A percentile compares a stretch with the other conserved stretches of the same genome.
These are phyloP conservation scores for Nasonia vitripennis DNA, from an alignment of 1,140 invertebrate genomes.

Conservation along the genomic window DNA sequence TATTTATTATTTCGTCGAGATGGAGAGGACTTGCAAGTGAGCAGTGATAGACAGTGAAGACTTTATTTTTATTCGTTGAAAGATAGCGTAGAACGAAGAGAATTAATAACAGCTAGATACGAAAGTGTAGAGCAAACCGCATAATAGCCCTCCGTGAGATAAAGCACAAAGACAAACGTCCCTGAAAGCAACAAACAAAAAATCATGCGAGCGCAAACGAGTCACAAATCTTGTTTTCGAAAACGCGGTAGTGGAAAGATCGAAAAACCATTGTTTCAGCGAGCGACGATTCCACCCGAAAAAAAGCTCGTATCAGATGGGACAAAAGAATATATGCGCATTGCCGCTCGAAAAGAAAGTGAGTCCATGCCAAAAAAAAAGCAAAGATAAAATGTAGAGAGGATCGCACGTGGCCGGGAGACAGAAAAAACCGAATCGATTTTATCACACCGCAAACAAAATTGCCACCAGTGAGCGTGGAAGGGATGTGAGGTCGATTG, in stretches of 20 bases:
- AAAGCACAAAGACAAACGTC: no score
- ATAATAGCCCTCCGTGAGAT: no score
- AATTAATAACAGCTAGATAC: no score
- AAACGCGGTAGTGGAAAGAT: no score
- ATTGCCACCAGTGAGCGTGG: constrained; percentile 29
- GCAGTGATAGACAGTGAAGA: background rate
- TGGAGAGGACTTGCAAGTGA: background rate
- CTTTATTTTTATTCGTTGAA: no score
- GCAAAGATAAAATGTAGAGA: constrained; percentile 28
- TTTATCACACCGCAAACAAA: constrained; percentile 33
- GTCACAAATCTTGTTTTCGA: no score
- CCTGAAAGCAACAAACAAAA: no score
- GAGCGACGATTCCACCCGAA: background rate
- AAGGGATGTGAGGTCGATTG: constrained; percentile 33
- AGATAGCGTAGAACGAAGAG: no score
- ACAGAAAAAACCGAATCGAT: constrained; percentile 37
- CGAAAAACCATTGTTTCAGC: background rate
- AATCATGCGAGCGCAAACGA: no score
- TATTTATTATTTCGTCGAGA: background rate
- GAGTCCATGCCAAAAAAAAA: constrained; percentile 9
- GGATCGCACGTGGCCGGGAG: background rate
- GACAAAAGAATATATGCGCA: background rate
- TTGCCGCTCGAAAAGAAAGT: background rate
- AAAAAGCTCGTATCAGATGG: background rate
- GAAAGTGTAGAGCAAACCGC: no score